A percentile compares a stretch with the other conserved stretches of the same genome.
Conservation (phyloP, 2,113 vertebrate genomes). For the Gorsachius goisagi region DNA sequence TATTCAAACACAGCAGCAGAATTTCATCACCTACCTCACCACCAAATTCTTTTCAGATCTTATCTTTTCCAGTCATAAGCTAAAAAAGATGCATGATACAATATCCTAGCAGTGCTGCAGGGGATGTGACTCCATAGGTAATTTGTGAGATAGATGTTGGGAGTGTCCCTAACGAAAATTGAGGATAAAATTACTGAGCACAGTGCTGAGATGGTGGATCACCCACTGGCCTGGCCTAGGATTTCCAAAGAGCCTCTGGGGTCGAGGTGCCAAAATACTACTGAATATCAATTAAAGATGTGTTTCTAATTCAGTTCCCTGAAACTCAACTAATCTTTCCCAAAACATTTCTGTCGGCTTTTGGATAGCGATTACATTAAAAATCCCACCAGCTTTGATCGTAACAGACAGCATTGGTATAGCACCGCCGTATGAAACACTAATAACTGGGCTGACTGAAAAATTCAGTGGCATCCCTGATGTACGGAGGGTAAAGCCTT, state of each 20-base stretch:
- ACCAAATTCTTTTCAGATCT: constrained; percentile 59
- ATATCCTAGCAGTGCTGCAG: constrained; percentile 56
- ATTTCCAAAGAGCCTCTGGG: constrained; percentile 6
- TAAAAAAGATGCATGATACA: constrained; percentile 69
- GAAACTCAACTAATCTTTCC: background rate
- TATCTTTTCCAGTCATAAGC: constrained; percentile 66
- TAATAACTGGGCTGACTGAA: background rate
- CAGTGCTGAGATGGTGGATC: constrained; percentile 16
- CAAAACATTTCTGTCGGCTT: background rate
- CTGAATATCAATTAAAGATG: background rate
- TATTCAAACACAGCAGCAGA: constrained; percentile 51
- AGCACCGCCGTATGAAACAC: background rate
- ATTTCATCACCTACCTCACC: constrained; percentile 67
- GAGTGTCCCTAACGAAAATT: constrained; percentile 54
- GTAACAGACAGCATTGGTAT: background rate
- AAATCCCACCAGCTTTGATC: background rate
- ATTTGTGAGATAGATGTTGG: constrained; percentile 65
- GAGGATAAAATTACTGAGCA: constrained; percentile 36
- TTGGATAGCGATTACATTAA: background rate
- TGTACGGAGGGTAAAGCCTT: background rate
- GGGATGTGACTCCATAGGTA: constrained; percentile 58
- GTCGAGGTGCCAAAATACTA: background rate
- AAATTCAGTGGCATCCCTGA: background rate
- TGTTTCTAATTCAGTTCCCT: background rate
- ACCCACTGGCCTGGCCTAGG: background rate